Base-by-base conservation (phyloP, 2,113 vertebrate genomes). In the Halcyon senegalensis region DNA sequence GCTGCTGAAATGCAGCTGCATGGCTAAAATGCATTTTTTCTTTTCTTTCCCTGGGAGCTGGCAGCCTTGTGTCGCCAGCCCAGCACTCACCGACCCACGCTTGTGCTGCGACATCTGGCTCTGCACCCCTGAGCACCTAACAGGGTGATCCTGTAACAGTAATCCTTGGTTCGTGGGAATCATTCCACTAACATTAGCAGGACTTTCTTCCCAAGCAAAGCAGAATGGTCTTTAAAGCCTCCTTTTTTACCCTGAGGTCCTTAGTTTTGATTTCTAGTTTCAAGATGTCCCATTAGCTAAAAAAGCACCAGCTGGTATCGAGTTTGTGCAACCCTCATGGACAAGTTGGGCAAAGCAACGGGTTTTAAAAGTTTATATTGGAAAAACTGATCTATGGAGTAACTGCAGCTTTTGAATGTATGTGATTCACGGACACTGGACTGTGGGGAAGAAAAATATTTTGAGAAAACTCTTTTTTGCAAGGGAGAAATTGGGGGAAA, bases 371-470 rank as follows among this genome's bases (percentile, higher is more conserved):
- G 76, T 59, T 95, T 80, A 30, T 30, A 3, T 70, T 67, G 76
- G 72, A 63, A 90, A 93, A 95, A 67, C 14, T 48, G 25, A 86
- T 90, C 23, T 74, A 58, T 41, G 31, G 44, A 87, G 39, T 89
- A 31, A 79, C 73, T 94, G 83, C 17, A 30, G 89, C 89, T 96
- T 89, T 89, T 95, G 97, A 93, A 97, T 97, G 90, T 96, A 88
- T 60, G 95, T 75, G 78, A 70, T 94, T 95, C 82, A 91, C 73
- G 94, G 74, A 77, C 64, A 95, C 72, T 62, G 91, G 89, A 94
- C 84, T 87, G 94, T 9, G 58, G 87, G 37, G 92, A 89, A 51
- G 55, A 81, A 87, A 93, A 95, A 82, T 94, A 94, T 88, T 75
- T 93, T 83, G 89, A 59, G 93, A 96, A 72, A 90, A 70, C 8